Evolutionary conservation across 2,888 invertebrate species (phyloP).

Genomic region (Folsomia manolachei): DNA sequence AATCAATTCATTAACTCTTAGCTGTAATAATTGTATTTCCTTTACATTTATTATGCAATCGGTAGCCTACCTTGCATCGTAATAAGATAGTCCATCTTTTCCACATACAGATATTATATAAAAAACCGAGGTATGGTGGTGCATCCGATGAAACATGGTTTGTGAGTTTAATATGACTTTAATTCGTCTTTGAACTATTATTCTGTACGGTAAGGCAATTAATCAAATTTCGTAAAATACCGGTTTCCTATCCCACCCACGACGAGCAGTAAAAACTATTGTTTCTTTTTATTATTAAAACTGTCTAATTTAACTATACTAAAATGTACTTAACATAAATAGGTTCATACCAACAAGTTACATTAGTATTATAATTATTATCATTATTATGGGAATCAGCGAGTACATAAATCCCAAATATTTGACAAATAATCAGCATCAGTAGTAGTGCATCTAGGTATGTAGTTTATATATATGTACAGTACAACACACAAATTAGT

Average conservation of each 20-base stretch:
- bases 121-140: constrained; percentile 14
- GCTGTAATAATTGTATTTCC: not conserved
- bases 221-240: constrained; percentile 19
- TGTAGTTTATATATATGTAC: not conserved
- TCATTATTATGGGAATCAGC: not conserved
- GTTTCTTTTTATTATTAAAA: not conserved
- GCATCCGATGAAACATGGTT: constrained; percentile 21
- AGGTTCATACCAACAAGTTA: not conserved
- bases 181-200: constrained; percentile 24
- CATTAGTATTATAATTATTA: not conserved
- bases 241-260: not conserved
- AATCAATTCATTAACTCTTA: not conserved
- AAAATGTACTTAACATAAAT: not conserved
- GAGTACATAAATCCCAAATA: not conserved
- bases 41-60: not conserved
- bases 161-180: constrained; percentile 24
- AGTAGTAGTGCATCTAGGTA: not conserved
- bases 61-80: not conserved
- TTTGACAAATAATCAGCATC: not conserved
- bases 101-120: constrained; percentile 1
- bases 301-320: not conserved
- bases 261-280: not conserved
- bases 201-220: constrained; percentile 23
- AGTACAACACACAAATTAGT: not conserved
- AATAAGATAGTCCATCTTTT: not conserved